Conservation (phyloP, 2,113 vertebrate species). For the Labrus mixtus region DNA sequence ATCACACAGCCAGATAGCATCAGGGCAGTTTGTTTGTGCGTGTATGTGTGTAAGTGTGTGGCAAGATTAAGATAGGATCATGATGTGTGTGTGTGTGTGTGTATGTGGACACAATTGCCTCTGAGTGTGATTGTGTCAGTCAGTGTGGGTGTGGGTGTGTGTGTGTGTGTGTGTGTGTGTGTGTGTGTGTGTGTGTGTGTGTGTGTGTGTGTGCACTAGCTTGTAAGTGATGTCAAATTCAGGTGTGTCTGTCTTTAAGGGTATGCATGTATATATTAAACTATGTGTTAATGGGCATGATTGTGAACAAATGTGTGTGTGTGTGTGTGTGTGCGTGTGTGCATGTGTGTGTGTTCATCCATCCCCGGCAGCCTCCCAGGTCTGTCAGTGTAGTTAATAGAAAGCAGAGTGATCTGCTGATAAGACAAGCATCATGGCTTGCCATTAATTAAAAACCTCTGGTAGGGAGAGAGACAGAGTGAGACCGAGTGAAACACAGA, state of each 20-base stretch:
- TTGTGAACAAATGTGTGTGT: slow-evolving; percentile 8
- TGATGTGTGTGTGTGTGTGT: slow-evolving; percentile 57
- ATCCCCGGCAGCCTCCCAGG: slow-evolving; percentile 67
- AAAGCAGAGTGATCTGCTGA: slow-evolving; percentile 79
- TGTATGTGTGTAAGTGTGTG: slow-evolving; percentile 44
- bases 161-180: neutral
- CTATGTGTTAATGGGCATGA: slow-evolving; percentile 23
- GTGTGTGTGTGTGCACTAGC: neutral
- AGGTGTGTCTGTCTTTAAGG: slow-evolving; percentile 5
- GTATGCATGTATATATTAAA: slow-evolving; percentile 15
- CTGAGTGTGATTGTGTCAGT: slow-evolving; percentile 10
- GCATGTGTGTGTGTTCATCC: slow-evolving; percentile 40
- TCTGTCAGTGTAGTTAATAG: slow-evolving; percentile 75
- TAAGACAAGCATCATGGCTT: slow-evolving; percentile 81
- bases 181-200: slow-evolving; percentile 8
- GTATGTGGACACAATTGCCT: slow-evolving; percentile 47
- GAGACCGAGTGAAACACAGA: slow-evolving; percentile 30
- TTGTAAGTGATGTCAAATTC: slow-evolving; percentile 15
- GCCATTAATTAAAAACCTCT: slow-evolving; percentile 83
- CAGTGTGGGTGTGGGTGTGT: slow-evolving; percentile 8
- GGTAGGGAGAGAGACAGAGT: slow-evolving; percentile 52
- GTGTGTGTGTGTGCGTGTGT: slow-evolving; percentile 15
- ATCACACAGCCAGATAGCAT: slow-evolving; percentile 77
- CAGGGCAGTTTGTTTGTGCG: slow-evolving; percentile 63
- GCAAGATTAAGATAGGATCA: slow-evolving; percentile 68